A percentile compares a stretch with the other conserved stretches of the same genome.
Conservation (phyloP, 1,140 invertebrate genomes). For the Mesaphorura yosii region DNA sequence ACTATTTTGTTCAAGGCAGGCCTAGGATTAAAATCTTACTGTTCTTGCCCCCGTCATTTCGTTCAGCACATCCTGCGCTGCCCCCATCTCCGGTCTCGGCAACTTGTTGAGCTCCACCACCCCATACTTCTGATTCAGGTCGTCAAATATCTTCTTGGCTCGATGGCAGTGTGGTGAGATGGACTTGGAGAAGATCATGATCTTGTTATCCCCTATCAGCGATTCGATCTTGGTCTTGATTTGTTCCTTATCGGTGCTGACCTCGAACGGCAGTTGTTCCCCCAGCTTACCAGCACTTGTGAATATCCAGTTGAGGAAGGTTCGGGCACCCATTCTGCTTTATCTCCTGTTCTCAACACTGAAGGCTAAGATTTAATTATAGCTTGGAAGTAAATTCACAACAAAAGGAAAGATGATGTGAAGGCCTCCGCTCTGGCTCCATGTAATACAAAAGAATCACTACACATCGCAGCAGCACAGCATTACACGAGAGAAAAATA, state of each 20-base stretch:
- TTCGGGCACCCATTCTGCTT: conserved; percentile 3
- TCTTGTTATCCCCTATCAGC: conserved; percentile 41
- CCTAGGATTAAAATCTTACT: conserved; percentile 47
- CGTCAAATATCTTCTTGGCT: conserved; percentile 48
- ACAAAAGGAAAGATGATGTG: no score
- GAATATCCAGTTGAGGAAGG: conserved; percentile 1
- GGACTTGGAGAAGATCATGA: conserved; percentile 80
- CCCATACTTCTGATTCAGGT: conserved; percentile 54
- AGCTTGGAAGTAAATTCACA: no score
- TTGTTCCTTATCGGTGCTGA: background rate
- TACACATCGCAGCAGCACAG: no score
- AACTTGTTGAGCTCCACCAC: conserved; percentile 60
- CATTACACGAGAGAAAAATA: no score
- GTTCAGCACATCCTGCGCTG: conserved; percentile 62
- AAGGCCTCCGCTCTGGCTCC: no score
- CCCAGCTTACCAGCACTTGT: conserved; percentile 5
- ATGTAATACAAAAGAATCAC: no score
- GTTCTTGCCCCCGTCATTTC: conserved; percentile 70
- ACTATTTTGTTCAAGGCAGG: no score
- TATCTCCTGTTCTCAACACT: no score
- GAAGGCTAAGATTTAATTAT: no score
- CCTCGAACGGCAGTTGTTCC: background rate
- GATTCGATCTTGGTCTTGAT: conserved; percentile 52
- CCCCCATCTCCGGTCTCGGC: background rate
- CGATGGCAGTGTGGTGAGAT: conserved; percentile 58